These are phyloP conservation scores for Scaptomyza hsui DNA, from an alignment of 1,140 invertebrate genomes.

Conservation along the genomic window DNA sequence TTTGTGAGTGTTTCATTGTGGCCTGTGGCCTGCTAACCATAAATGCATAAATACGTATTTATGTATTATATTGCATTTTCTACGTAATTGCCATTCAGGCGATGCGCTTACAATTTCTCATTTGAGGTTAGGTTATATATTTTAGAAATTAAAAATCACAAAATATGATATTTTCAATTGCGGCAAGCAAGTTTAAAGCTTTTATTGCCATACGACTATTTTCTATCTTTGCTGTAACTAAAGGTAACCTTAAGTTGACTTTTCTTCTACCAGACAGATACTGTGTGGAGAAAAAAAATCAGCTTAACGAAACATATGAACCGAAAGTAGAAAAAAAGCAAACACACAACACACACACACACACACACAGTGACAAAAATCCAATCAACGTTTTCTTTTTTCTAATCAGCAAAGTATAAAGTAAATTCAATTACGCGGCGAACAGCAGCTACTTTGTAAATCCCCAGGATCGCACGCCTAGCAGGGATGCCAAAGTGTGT, in stretches of 20 bases:
- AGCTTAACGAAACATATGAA: conserved; percentile 8
- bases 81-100: conserved; percentile 15
- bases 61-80: conserved; percentile 1
- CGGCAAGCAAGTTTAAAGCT: not conserved
- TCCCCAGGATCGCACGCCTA: conserved; percentile 73
- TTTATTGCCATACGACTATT: too few species aligned
- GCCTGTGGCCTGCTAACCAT: conserved; percentile 31
- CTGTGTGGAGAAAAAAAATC: not conserved
- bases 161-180: conserved; percentile 1
- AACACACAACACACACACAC: too few species aligned
- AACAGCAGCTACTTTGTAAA: conserved; percentile 71
- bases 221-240: not conserved
- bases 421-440: conserved; percentile 81
- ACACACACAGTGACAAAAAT: conserved; percentile 53
- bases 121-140: conserved; percentile 25
- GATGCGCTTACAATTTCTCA: conserved; percentile 10
- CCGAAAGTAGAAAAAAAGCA: conserved; percentile 15
- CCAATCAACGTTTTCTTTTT: conserved; percentile 66
- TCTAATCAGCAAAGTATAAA: conserved; percentile 81
- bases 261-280: not conserved
- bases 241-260: not conserved
- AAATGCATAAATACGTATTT: conserved; percentile 35
- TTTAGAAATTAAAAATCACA: not conserved
- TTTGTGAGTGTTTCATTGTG: conserved; percentile 20
- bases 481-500: conserved; percentile 17